These are phyloP conservation scores for Drosophila emarginata DNA, from an alignment of 2,888 invertebrate genomes.

Conservation along the genomic window DNA sequence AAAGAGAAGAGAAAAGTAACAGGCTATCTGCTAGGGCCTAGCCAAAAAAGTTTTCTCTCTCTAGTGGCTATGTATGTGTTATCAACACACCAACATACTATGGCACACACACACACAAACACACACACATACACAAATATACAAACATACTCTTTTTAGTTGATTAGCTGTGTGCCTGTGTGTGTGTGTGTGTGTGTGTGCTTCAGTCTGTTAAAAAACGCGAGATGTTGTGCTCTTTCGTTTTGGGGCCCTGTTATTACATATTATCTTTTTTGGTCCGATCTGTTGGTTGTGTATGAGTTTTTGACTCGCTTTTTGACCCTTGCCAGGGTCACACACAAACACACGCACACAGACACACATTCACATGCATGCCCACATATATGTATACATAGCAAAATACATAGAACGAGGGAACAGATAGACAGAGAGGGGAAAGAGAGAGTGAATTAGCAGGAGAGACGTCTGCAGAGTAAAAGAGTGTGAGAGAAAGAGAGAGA, in stretches of 20 bases:
- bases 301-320: slow-evolving; percentile 15
- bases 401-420: not conserved
- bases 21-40: slow-evolving; percentile 43
- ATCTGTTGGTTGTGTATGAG: slow-evolving; percentile 8
- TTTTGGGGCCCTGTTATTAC: slow-evolving; percentile 10
- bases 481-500: not conserved
- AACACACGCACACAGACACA: not conserved
- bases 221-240: slow-evolving; percentile 14
- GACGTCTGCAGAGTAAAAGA: not conserved
- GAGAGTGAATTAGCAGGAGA: not conserved
- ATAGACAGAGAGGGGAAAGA: not conserved
- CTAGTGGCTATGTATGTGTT: slow-evolving; percentile 29
- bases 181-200: not conserved
- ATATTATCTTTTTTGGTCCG: slow-evolving; percentile 13
- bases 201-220: slow-evolving; percentile 17
- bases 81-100: slow-evolving; percentile 26
- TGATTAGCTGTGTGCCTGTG: slow-evolving; percentile 30
- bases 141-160: slow-evolving; percentile 34
- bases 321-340: slow-evolving; percentile 16
- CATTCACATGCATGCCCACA: not conserved
- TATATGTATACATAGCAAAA: not conserved
- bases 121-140: slow-evolving; percentile 8
- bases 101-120: slow-evolving; percentile 21
- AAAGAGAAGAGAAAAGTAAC: slow-evolving; percentile 4
- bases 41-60: slow-evolving; percentile 29